These are phyloP conservation scores for Tupaia chinensis DNA, from an alignment of 2,113 vertebrate species.

Conservation along the genomic window DNA sequence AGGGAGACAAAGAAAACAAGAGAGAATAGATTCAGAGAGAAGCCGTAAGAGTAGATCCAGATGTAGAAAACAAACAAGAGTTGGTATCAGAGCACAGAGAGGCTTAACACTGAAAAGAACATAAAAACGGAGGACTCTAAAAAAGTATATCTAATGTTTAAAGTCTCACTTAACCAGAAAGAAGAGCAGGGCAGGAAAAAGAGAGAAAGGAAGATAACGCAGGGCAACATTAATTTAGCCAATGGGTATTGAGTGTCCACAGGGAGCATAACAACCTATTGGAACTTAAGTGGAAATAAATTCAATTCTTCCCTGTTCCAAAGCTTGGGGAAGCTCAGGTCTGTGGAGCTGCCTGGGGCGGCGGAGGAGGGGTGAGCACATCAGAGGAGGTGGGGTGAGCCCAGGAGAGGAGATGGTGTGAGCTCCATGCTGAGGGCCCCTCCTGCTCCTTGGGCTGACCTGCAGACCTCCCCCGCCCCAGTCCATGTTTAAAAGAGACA, in stretches of 20 bases:
- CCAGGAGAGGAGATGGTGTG: too few relatives aligned
- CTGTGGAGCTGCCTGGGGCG: background rate
- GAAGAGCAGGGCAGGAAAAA: background rate
- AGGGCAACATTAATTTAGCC: background rate
- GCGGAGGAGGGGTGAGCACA: background rate
- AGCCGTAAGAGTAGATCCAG: background rate
- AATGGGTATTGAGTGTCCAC: constrained; percentile 52
- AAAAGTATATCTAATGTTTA: background rate
- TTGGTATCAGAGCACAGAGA: background rate
- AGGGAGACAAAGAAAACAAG: background rate
- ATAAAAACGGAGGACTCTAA: background rate
- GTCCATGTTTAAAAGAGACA: background rate
- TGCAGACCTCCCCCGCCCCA: background rate
- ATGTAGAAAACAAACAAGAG: background rate
- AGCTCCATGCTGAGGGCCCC: background rate
- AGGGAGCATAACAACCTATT: background rate
- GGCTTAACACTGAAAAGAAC: background rate
- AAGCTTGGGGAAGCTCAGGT: background rate
- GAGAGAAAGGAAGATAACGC: background rate
- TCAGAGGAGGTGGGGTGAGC: background rate
- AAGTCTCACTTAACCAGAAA: background rate
- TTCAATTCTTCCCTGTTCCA: constrained; percentile 54
- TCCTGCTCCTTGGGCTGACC: background rate
- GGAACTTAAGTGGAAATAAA: constrained; percentile 66
- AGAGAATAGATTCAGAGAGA: background rate